Evolutionary conservation across 2,797 vertebrate species (phyloP), one percentile per base, ranked within the genome.

Genomic region (Lagodon rhomboides): DNA sequence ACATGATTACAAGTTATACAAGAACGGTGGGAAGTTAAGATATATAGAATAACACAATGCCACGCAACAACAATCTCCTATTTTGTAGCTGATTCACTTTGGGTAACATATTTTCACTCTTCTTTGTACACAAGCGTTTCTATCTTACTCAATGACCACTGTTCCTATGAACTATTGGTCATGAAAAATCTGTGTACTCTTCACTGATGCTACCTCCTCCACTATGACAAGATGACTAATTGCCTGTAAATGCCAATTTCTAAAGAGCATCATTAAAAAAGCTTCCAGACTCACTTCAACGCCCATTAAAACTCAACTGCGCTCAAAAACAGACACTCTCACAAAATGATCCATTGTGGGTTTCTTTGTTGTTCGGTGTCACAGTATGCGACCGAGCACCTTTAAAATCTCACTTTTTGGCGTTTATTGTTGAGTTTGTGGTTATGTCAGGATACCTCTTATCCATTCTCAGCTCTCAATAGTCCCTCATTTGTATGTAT

Each of bases 391-490:
- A 3, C 30, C 12, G 3, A 20, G 44, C 54, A 47, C 38, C 20
- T 46, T 61, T 53, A n/a, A 54, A 61, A 30, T 38, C 17, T 47
- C 25, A 41, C 16, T 16, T 41, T 59, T 3, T 51, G 23, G 3
- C 12, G 1, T 59, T 51, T 4, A 16, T 13, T 60, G 11, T 54
- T 1, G 23, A 44, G 56, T 43, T 58, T 16, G 2, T 56, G 30
- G 5, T 72, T 11, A 30, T 61, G 55, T 68, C 25, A 74, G 8
- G 3, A 58, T 12, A 55, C 54, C 44, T 43, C 2, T 20, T 27
- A 79, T 54, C 47, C 23, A 58, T 65, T 61, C 18, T 51, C 8
- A 25, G n/a, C 17, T 46, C 56, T 71, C 46, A 63, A 78, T 25
- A 25, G 51, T n/a, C 54, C 46, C 11, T 13, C 12, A 41, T 75